Evolutionary conservation across 2,113 vertebrate genomes (phyloP), one percentile per base, ranked within the genome.

Genomic region (Ploceus nigricollis): DNA sequence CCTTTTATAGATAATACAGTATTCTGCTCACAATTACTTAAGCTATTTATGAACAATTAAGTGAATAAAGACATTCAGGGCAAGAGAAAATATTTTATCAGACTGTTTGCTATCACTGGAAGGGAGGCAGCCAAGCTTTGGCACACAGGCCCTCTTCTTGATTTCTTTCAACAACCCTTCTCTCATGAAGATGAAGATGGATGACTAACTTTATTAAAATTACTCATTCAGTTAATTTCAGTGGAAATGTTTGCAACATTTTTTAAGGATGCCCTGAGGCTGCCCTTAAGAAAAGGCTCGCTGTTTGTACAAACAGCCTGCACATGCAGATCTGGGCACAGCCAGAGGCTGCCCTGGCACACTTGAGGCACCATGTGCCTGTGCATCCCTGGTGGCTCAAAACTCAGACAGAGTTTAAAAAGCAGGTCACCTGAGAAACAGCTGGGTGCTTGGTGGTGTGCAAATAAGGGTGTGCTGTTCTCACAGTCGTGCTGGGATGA

Each of bases 351-450:
- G 87, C 69, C 61, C n/a, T 15, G 28, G 73, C 73, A 79, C 53
- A 15, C 61, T 23, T 7, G 3, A 48, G 48, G 42, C 31, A 33
- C 66, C 0, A 0, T 1, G 0, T 76, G 53, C 45, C 78, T 76
- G 6, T 48, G 30, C 42, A 28, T 77, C 79, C 5, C 3, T 80
- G 45, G 63, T 77, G 64, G 50, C 63, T 83, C 8, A 10, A 20
- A 85, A 8, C 28, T 76, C 25, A 22, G 30, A n/a, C 21, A 31
- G 31, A 33, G 9, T 71, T 93, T 71, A 9, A 44, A 87, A 79
- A 68, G 21, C 65, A 91, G 73, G 19, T 90, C 70, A 87, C 73
- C 44, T 4, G 0, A 85, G 83, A 69, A 82, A 4, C 39, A 92
- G 14, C 66, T 19, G 7, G 48, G 14, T 88, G 57, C 22, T 4